phyloP scores from a whole-genome alignment of 1,140 invertebrate genomes.

The Trissolcus basalis region DNA sequence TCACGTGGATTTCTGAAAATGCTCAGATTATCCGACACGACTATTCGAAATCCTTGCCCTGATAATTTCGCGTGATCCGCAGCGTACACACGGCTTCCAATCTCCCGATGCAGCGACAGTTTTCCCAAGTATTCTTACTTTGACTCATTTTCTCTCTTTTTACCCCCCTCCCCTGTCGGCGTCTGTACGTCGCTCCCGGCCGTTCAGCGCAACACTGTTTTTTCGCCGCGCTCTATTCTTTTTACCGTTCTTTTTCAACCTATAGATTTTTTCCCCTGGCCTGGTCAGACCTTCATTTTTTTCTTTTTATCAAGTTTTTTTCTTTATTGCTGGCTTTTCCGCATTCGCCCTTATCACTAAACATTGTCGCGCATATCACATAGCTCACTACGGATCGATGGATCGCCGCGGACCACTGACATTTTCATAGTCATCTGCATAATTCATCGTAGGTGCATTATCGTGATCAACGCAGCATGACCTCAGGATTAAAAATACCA shows the following conservation, averaged over 20 bases:
- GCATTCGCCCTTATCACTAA: conserved; percentile 53
- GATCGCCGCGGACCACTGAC: conserved; percentile 61
- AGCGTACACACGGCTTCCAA: conserved; percentile 7
- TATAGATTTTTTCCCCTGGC: conserved; percentile 28
- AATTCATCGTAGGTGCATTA: conserved; percentile 64
- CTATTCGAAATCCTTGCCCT: conserved; percentile 31
- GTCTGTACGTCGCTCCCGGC: background rate
- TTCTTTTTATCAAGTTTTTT: conserved; percentile 47
- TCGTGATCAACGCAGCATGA: conserved; percentile 50
- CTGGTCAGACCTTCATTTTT: conserved; percentile 39
- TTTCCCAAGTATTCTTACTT: conserved; percentile 33
- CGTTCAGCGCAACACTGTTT: conserved; percentile 13
- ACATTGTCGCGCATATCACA: conserved; percentile 53
- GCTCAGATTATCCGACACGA: conserved; percentile 15
- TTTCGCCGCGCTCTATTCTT: conserved; percentile 19
- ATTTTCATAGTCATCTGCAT: conserved; percentile 68
- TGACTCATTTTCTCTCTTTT: conserved; percentile 41
- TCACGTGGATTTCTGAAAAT: conserved; percentile 13
- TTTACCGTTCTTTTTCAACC: conserved; percentile 22
- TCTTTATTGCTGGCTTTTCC: conserved; percentile 47
- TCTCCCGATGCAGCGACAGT: conserved; percentile 16
- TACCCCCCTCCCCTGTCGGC: background rate
- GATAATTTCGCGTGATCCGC: conserved; percentile 32
- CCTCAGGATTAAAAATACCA: conserved; percentile 62
- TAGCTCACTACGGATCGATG: conserved; percentile 56